Percentiles rank a stretch among this genome's conserved stretches.
These are phyloP conservation scores for Brachyrhaphis roseni DNA, from an alignment of 2,797 vertebrate species.

Conservation along the genomic window DNA sequence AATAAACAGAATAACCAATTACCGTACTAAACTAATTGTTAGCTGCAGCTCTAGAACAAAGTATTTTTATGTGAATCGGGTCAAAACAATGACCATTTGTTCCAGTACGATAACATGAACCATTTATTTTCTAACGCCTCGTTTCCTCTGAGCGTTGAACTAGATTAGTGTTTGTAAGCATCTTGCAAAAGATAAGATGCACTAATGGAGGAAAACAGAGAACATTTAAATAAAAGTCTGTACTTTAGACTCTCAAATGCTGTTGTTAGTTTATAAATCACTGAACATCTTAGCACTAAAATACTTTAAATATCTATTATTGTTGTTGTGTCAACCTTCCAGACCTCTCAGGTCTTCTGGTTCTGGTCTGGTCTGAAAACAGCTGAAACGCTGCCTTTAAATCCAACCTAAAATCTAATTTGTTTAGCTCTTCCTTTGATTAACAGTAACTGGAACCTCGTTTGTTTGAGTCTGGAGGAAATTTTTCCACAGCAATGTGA, in stretches of 20 bases:
- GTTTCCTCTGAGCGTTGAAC: neutral
- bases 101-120: neutral
- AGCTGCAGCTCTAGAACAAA: neutral
- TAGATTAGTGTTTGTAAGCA: neutral
- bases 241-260: neutral
- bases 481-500: neutral
- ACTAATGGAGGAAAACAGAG: neutral
- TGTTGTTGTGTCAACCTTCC: neutral
- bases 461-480: neutral
- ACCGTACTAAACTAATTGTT: too few relatives aligned
- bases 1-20: too few relatives aligned
- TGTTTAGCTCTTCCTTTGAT: neutral
- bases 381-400: neutral
- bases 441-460: neutral
- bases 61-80: neutral
- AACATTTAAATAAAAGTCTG: neutral
- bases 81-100: neutral
- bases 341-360: neutral
- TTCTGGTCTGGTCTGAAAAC: neutral
- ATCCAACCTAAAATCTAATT: neutral
- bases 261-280: neutral
- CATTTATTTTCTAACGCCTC: neutral
- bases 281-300: neutral
- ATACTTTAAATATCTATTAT: neutral
- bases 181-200: neutral